A percentile compares a stretch with the other conserved stretches of the same genome.
These are phyloP conservation scores for Xiphydria camelus DNA, from an alignment of 2,888 invertebrate species.

Conservation along the genomic window DNA sequence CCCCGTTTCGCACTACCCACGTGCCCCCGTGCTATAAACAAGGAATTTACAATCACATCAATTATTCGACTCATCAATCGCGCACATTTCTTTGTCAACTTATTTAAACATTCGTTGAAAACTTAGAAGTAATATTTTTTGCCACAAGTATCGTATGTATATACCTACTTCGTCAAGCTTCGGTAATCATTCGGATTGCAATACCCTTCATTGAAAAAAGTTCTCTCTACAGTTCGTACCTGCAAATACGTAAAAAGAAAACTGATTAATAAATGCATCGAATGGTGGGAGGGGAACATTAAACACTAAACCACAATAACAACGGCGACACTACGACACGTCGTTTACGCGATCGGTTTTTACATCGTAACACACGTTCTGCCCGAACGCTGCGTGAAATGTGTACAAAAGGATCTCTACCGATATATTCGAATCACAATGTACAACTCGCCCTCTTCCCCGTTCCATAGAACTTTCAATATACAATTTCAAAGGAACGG, in stretches of 20 bases:
- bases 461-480: too few species aligned
- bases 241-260: constrained; percentile 17
- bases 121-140: constrained; percentile 8
- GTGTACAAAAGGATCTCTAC: too few species aligned
- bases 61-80: constrained; percentile 16
- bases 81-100: constrained; percentile 13
- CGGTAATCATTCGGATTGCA: neutral
- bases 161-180: constrained; percentile 4
- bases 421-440: too few species aligned
- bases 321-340: too few species aligned
- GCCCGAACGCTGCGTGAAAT: too few species aligned
- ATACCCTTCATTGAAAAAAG: constrained; percentile 10
- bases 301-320: too few species aligned
- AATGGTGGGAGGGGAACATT: too few species aligned
- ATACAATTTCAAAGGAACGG: too few species aligned
- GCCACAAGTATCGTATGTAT: neutral
- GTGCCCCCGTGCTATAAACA: constrained; percentile 17
- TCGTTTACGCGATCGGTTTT: too few species aligned
- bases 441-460: too few species aligned
- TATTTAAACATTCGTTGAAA: constrained; percentile 1
- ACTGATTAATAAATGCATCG: constrained; percentile 15
- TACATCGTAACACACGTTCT: too few species aligned
- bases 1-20: constrained; percentile 4
- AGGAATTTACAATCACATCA: constrained; percentile 25
- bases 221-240: constrained; percentile 17